These are phyloP conservation scores for Imbricaverruca yamaguchii DNA, from an alignment of 2,888 invertebrate species.

Conservation along the genomic window DNA sequence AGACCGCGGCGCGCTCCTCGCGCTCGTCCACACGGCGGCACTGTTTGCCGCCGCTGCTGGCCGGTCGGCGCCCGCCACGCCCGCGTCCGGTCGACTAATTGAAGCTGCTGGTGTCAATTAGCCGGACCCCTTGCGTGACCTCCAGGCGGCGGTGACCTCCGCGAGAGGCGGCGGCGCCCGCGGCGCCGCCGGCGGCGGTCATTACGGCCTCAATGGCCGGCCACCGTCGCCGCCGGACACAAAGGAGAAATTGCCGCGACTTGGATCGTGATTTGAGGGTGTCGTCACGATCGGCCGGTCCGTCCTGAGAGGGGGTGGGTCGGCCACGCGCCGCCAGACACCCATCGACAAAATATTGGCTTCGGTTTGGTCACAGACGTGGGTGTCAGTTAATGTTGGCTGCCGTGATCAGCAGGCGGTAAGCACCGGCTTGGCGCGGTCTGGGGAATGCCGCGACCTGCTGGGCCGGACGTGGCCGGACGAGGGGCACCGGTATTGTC, in stretches of 20 bases:
- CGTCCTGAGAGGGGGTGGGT: not conserved
- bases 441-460: not conserved
- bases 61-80: not conserved
- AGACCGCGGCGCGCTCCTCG: too few species aligned
- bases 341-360: too few species aligned
- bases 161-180: not conserved
- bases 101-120: conserved; percentile 20
- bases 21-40: too few species aligned
- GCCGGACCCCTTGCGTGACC: not conserved
- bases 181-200: not conserved
- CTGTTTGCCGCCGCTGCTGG: too few species aligned
- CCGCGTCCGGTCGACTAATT: conserved; percentile 12
- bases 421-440: not conserved
- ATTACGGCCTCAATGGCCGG: not conserved
- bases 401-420: too few species aligned
- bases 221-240: not conserved
- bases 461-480: too few species aligned
- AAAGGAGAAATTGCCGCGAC: not conserved
- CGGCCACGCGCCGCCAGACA: not conserved
- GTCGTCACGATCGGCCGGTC: not conserved
- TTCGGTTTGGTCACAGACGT: too few species aligned
- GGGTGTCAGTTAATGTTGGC: too few species aligned
- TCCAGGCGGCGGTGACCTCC: not conserved
- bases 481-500: not conserved
- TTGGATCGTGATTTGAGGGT: not conserved